Evolutionary conservation across 92 coral and sea anemone genomes (phyloP).

Genomic region (Phenganax stokvisi): DNA sequence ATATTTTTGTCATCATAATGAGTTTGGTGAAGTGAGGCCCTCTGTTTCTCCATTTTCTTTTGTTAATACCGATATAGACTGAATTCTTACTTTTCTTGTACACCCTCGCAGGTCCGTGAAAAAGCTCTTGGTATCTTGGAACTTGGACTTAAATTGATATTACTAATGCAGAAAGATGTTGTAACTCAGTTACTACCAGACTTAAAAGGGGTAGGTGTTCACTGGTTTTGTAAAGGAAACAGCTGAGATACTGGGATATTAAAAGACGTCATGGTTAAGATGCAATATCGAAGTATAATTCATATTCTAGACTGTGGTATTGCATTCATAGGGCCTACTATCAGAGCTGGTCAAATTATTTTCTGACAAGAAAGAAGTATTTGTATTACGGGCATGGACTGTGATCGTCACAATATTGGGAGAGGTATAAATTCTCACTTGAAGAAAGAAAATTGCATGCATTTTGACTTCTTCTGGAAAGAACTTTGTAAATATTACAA

Average conservation of each 20-base stretch:
- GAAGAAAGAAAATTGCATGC: too few species aligned
- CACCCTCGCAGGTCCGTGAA: slow-evolving; percentile 66
- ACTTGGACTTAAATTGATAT: slow-evolving; percentile 59
- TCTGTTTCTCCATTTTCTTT: neutral
- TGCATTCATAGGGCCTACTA: slow-evolving; percentile 54
- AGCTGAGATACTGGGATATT: too few species aligned
- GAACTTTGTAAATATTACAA: neutral
- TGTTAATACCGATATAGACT: neutral
- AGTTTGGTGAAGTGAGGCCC: neutral
- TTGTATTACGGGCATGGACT: slow-evolving; percentile 78
- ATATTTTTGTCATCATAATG: too few species aligned
- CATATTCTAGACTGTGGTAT: too few species aligned
- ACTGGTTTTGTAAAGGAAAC: neutral
- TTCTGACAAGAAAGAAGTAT: slow-evolving; percentile 70
- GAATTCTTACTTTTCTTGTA: neutral
- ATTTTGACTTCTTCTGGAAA: neutral
- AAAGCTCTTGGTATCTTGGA: slow-evolving; percentile 64
- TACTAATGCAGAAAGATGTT: slow-evolving; percentile 57
- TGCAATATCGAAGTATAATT: too few species aligned
- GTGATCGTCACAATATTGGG: slow-evolving; percentile 81
- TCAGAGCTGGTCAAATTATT: slow-evolving; percentile 60
- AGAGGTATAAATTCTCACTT: slow-evolving; percentile 51
- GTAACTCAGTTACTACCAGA: slow-evolving; percentile 56
- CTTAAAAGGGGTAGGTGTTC: slow-evolving; percentile 67
- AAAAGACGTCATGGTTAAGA: too few species aligned